Conservation (phyloP, 2,113 vertebrate genomes). For the Tyrannus savana region DNA sequence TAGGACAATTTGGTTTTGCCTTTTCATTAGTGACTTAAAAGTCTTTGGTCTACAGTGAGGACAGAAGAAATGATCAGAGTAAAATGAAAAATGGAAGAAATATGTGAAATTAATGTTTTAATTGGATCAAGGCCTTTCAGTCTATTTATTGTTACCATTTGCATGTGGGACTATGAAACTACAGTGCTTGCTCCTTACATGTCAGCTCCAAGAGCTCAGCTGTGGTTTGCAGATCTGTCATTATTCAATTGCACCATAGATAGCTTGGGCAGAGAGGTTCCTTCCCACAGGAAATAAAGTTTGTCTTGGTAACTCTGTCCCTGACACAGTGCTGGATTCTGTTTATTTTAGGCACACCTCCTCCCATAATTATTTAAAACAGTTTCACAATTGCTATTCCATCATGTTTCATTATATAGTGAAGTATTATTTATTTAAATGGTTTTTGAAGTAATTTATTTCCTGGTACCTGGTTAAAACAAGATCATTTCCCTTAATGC, state of each 20-base stretch:
- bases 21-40: neutral
- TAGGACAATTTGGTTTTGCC: neutral
- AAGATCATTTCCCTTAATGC: neutral
- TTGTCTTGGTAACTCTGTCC: neutral
- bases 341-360: neutral
- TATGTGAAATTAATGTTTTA: neutral
- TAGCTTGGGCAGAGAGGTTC: neutral
- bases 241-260: neutral
- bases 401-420: neutral
- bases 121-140: neutral
- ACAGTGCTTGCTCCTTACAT: neutral
- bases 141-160: neutral
- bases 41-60: neutral
- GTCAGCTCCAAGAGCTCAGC: neutral
- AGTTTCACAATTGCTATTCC: neutral
- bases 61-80: neutral
- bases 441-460: neutral
- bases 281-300: neutral
- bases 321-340: neutral
- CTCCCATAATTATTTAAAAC: neutral
- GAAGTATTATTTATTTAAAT: constrained; percentile 24
- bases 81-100: neutral
- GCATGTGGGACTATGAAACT: neutral
- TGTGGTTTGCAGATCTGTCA: neutral
- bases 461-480: neutral